These are phyloP conservation scores for Notolabrus celidotus DNA, from an alignment of 2,797 vertebrate genomes.

Conservation along the genomic window DNA sequence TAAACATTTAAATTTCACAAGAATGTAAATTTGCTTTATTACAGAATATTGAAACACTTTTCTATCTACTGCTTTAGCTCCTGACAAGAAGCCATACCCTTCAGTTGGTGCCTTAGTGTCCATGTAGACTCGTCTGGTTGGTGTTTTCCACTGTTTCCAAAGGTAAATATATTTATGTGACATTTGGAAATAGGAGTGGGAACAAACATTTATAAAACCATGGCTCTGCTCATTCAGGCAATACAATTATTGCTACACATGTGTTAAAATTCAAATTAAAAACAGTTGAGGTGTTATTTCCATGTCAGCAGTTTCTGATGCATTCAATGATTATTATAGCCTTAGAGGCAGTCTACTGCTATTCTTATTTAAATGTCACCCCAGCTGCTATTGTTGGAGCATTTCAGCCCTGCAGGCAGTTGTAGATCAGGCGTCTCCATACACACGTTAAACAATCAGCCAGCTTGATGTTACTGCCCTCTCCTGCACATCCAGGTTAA, in stretches of 20 bases:
- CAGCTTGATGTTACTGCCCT: constrained; percentile 19
- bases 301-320: too few relatives aligned
- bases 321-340: too few relatives aligned
- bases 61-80: constrained; percentile 22
- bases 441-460: not conserved
- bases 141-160: too few relatives aligned
- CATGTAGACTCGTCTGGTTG: constrained; percentile 7
- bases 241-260: too few relatives aligned
- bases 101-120: constrained; percentile 68
- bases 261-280: too few relatives aligned
- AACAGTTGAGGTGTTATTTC: too few relatives aligned
- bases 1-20: constrained; percentile 34
- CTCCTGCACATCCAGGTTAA: not conserved
- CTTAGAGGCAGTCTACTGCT: too few relatives aligned
- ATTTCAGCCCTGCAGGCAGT: not conserved
- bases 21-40: constrained; percentile 26
- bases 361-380: constrained; percentile 3
- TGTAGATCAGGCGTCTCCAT: not conserved
- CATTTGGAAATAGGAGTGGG: not conserved
- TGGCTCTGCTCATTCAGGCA: too few relatives aligned
- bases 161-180: too few relatives aligned
- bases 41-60: not conserved
- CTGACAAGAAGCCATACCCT: constrained; percentile 42
- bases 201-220: not conserved
- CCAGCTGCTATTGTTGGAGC: not conserved